phyloP scores from a whole-genome alignment of 2,797 vertebrate genomes.

The Esox lucius region DNA sequence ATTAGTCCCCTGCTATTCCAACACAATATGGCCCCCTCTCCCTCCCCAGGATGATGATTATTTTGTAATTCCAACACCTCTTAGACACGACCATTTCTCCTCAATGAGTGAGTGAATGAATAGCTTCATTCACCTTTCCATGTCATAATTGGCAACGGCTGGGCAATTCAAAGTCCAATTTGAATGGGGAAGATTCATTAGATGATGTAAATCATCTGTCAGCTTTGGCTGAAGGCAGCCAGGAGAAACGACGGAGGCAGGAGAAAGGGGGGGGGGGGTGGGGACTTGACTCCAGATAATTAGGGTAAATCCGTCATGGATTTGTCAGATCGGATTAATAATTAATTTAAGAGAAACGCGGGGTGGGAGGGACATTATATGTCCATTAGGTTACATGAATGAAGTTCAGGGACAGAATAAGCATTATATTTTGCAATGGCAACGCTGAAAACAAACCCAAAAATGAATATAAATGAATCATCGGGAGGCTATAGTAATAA shows the following conservation, averaged over 20 bases:
- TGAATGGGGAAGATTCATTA: conserved; percentile 38
- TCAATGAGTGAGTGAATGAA: conserved; percentile 10
- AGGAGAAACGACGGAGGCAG: not conserved
- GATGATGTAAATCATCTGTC: conserved; percentile 36
- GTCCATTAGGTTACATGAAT: conserved; percentile 12
- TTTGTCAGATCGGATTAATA: conserved; percentile 32
- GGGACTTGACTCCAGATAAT: conserved; percentile 16
- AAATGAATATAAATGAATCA: not conserved
- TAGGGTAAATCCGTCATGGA: conserved; percentile 35
- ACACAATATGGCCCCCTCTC: not conserved
- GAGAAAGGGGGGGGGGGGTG: not conserved
- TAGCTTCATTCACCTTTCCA: conserved; percentile 24
- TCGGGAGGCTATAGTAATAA: not conserved
- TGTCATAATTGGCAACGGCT: conserved; percentile 35
- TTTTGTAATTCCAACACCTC: not conserved
- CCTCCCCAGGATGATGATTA: not conserved
- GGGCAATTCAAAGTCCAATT: conserved; percentile 26
- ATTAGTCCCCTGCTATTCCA: not conserved
- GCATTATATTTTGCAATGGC: not conserved
- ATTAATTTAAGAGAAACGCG: conserved; percentile 19
- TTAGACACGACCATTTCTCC: not conserved
- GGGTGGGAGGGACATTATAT: conserved; percentile 15
- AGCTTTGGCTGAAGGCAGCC: conserved; percentile 5
- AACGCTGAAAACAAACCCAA: not conserved
- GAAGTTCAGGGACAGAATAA: conserved; percentile 1